Conservation (phyloP, 2,113 vertebrate genomes). For the Aramus guarauna region DNA sequence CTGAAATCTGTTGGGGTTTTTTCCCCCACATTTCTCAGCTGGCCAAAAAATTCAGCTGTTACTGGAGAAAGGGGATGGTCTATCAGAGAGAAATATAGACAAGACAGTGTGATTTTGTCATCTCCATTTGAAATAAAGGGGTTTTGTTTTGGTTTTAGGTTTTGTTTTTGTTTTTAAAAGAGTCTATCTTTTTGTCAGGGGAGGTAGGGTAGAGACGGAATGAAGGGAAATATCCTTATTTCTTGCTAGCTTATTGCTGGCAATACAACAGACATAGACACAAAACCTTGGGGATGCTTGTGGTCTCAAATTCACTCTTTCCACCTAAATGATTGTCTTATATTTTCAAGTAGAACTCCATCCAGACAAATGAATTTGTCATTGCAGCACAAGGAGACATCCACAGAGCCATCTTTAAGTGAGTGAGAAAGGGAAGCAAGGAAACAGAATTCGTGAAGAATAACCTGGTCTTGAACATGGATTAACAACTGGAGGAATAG, state of each 20-base stretch:
- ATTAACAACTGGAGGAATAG: neutral
- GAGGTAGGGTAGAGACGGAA: neutral
- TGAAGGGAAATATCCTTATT: neutral
- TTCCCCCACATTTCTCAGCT: neutral
- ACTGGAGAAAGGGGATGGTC: neutral
- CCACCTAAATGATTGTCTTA: neutral
- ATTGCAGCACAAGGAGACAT: neutral
- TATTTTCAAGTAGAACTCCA: neutral
- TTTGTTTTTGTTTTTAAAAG: no score
- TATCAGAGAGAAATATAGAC: neutral
- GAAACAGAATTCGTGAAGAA: neutral
- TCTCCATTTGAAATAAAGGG: neutral
- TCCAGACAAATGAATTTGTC: neutral
- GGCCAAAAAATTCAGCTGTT: neutral
- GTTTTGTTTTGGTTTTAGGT: no score
- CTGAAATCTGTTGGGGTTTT: neutral
- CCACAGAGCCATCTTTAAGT: neutral
- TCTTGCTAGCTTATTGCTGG: neutral
- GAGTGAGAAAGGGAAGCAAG: neutral
- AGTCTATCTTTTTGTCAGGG: neutral
- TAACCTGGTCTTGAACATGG: neutral
- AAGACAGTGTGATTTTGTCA: neutral
- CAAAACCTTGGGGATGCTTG: neutral
- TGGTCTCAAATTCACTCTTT: neutral
- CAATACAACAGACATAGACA: neutral